Evolutionary conservation across 2,113 vertebrate genomes (phyloP), one percentile per base, ranked within the genome.

Genomic region (Pangasianodon gigas): DNA sequence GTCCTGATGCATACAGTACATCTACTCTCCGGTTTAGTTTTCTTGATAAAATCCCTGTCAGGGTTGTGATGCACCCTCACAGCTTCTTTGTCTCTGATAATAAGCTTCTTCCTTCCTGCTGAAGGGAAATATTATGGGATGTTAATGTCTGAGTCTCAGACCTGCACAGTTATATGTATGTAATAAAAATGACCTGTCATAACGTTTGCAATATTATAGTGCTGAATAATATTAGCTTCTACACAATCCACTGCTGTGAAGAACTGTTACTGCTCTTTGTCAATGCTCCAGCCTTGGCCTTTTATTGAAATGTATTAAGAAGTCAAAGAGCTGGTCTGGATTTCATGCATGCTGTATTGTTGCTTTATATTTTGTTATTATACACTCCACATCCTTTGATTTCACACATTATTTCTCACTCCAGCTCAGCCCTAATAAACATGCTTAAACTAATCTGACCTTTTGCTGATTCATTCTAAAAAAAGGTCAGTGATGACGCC

Each of bases 381-480:
- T 19, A 32, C 51, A 82, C 9, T 56, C 18, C 6, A 14, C 51
- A 54, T 81, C n/a, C 79, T 81, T 52, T 56, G 48, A 69, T 86
- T 86, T 54, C 85, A 56, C 65, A 74, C 52, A 44, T 75, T 75
- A 41, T 56, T 75, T 18, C 32, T 56, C n/a, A 24, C 29, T 24
- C 26, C 2, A 14, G 26, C 48, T 81, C 48, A 37, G 4, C 71
- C 8, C 51, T 87, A 41, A 75, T 21, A 74, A 29, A 6, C 32
- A 5, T 41, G 13, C 51, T 75, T 71, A 19, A 75, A 56, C 71
- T 46, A 7, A n/a, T 75, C 71, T 29, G 46, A 87, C 32, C 69
- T 44, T 75, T 32, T 87, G 24, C 86, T 87, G 86, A 87, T 54
- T 87, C 71, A 87, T n/a, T 75, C 69, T n/a, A 37, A 37, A 16